Evolutionary conservation across 2,113 vertebrate genomes (phyloP), one percentile per base, ranked within the genome.

Genomic region (Gallinago media): DNA sequence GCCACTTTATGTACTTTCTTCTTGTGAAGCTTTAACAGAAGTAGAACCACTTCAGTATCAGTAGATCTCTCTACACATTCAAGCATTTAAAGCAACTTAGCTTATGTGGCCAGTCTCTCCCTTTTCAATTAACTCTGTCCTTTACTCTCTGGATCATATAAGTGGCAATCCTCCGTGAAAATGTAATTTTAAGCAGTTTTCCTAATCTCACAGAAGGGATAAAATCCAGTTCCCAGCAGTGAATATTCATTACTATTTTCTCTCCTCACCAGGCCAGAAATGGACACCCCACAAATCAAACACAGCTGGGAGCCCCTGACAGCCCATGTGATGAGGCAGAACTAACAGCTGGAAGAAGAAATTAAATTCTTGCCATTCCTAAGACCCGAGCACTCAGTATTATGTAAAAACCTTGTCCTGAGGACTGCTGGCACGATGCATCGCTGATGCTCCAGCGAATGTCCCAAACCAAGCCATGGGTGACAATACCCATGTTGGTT

Each of bases 271-370:
- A 72, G 59, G 26, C 3, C 55, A 89, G 47, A 19, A 56, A 7
- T 8, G 32, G 15, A 46, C 34, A 71, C 38, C 10, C 36, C 55
- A 58, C 25, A 80, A 72, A 46, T 31, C 29, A 22, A 68, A 63
- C 23, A 55, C 7, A 80, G 14, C 65, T 27, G 42, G 13, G 34
- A 62, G 1, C 2, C 11, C 12, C 3, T 0, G 79, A 56, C 10
- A 95, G 34, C 26, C 34, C 20, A 79, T 46, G 47, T 2, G 47
- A 42, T 2, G 3, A 9, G 44, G 15, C 23, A 61, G 23, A 75
- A 79, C 12, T 42, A 75, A 72, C 9, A 85, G 16, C 1, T 46
- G 27, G 38, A 78, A 40, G 32, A 84, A 73, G 31, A 87, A 68
- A 72, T 27, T 23, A 26, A 91, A 56, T 25, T 42, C 70, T 65